These are phyloP conservation scores for Himalopsyche tibetana DNA, from an alignment of 2,888 invertebrate species.

Conservation along the genomic window DNA sequence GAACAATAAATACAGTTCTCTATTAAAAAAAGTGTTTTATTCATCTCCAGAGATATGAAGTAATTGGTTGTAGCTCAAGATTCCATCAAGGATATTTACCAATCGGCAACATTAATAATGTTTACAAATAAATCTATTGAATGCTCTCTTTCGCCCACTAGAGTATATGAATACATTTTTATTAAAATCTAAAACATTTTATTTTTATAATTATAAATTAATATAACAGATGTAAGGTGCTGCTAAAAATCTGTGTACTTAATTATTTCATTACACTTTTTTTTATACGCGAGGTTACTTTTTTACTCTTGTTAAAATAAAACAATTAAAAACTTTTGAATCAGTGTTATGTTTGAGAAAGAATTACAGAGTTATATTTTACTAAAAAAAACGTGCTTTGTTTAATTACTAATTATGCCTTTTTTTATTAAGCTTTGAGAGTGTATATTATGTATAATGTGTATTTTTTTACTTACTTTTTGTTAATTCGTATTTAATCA, in stretches of 20 bases:
- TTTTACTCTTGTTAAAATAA: conserved; percentile 29
- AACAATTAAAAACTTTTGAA: conserved; percentile 38
- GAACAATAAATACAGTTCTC: no score
- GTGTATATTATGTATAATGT: conserved; percentile 49
- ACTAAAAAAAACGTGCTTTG: conserved; percentile 48
- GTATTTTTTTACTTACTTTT: conserved; percentile 39
- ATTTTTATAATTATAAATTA: conserved; percentile 28
- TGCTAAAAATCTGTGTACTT: conserved; percentile 32
- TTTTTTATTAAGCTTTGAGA: conserved; percentile 48
- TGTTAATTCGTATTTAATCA: conserved; percentile 38
- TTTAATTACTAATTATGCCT: conserved; percentile 45
- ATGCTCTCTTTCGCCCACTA: conserved; percentile 4
- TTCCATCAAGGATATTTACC: not conserved
- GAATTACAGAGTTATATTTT: conserved; percentile 48
- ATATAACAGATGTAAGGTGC: conserved; percentile 25
- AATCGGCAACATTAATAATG: not conserved
- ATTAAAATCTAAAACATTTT: conserved; percentile 22
- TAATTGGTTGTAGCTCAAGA: no score
- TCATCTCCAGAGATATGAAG: no score
- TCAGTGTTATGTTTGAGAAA: conserved; percentile 47
- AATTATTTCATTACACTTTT: conserved; percentile 39
- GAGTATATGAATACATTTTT: not conserved
- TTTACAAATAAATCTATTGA: not conserved
- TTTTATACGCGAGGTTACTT: conserved; percentile 4
- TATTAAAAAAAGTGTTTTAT: no score